phyloP scores from a whole-genome alignment of 2,888 invertebrate species.

The Willowsia nigromaculata region DNA sequence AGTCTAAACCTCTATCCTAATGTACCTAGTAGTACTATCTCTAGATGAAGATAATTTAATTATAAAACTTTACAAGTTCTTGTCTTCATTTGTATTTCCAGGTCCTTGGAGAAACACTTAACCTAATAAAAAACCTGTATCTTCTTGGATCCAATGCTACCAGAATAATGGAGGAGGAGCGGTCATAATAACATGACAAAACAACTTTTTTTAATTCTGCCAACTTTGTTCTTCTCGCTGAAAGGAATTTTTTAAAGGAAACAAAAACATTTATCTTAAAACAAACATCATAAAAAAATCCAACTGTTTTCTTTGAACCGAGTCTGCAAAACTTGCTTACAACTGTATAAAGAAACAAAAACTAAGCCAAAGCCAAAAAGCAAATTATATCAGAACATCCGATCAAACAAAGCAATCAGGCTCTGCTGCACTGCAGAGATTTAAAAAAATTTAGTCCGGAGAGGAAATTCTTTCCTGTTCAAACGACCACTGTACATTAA shows the following conservation, averaged over 20 bases:
- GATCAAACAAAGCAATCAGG: slow-evolving; percentile 20
- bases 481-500: slow-evolving; percentile 8
- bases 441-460: slow-evolving; percentile 13
- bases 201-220: slow-evolving; percentile 4
- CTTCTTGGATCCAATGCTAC: not conserved
- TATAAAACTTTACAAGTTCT: slow-evolving; percentile 51
- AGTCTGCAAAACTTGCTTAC: not conserved
- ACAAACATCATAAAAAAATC: slow-evolving; percentile 4
- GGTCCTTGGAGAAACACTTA: slow-evolving; percentile 62
- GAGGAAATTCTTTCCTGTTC: slow-evolving; percentile 24
- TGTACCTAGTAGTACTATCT: not conserved
- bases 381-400: slow-evolving; percentile 6
- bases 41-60: slow-evolving; percentile 40
- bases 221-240: no score
- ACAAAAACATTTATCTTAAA: slow-evolving; percentile 32
- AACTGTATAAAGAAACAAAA: not conserved
- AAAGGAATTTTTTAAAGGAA: slow-evolving; percentile 25
- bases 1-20: slow-evolving; percentile 11
- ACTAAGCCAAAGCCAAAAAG: slow-evolving; percentile 23
- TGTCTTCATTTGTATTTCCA: slow-evolving; percentile 58
- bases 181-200: slow-evolving; percentile 25
- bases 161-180: slow-evolving; percentile 30
- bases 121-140: slow-evolving; percentile 44
- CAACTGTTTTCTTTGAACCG: not conserved
- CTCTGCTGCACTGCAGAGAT: not conserved